Percentiles rank a stretch among this genome's conserved stretches.
These are phyloP conservation scores for Parazoanthus atlanticus DNA, from an alignment of 92 coral and sea anemone species.

Conservation along the genomic window DNA sequence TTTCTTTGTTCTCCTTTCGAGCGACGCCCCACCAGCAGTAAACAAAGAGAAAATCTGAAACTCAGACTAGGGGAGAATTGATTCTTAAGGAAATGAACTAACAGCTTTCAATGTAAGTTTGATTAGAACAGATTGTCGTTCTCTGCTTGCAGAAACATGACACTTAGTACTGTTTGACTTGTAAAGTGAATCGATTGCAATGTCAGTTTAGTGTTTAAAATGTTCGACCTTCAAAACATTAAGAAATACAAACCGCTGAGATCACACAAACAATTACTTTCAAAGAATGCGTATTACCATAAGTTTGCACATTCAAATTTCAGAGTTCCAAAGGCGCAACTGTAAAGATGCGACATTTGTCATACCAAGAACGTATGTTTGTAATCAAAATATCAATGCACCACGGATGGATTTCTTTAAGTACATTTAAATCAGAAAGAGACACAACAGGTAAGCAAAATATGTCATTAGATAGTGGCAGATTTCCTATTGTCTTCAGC, in stretches of 20 bases:
- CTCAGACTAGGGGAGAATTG: not conserved
- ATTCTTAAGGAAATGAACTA: not conserved
- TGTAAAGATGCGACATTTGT: not conserved
- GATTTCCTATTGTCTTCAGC: not conserved
- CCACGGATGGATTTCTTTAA: not conserved
- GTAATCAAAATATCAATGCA: not conserved
- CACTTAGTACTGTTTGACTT: not conserved
- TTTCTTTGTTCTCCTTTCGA: too few species aligned
- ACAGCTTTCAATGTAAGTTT: not conserved
- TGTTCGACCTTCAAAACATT: not conserved
- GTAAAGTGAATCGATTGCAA: not conserved
- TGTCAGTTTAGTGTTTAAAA: not conserved
- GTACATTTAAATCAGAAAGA: not conserved
- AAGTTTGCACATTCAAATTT: not conserved
- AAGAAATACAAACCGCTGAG: not conserved
- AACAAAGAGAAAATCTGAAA: too few species aligned
- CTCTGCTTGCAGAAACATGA: not conserved
- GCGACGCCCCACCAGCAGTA: too few species aligned
- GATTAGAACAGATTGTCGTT: not conserved
- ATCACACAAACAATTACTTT: not conserved
- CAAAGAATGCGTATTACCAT: not conserved
- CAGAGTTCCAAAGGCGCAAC: not conserved
- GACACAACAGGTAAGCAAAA: not conserved
- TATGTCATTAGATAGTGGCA: not conserved
- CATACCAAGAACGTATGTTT: not conserved